These are phyloP conservation scores for Anableps anableps DNA, from an alignment of 2,797 vertebrate species.

Conservation along the genomic window DNA sequence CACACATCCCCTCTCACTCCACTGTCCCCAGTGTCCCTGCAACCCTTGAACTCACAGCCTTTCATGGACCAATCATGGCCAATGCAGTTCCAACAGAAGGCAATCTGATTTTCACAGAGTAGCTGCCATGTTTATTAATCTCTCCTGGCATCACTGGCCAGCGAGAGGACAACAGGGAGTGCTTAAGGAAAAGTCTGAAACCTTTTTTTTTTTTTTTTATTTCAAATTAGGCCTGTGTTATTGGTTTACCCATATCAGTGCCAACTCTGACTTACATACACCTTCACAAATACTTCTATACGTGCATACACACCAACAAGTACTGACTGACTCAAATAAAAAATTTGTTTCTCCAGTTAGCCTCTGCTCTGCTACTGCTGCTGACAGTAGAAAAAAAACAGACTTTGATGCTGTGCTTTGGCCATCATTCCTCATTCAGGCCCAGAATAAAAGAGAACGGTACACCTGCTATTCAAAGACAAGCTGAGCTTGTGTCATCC, in stretches of 20 bases:
- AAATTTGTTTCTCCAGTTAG: conserved; percentile 62
- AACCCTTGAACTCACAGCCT: conserved; percentile 77
- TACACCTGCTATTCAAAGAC: conserved; percentile 79
- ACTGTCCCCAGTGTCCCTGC: conserved; percentile 85
- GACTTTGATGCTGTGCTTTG: conserved; percentile 76
- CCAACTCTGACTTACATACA: conserved; percentile 39
- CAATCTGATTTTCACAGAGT: conserved; percentile 62
- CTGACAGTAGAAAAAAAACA: conserved; percentile 52
- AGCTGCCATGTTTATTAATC: conserved; percentile 57
- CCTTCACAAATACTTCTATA: conserved; percentile 25
- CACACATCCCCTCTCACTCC: conserved; percentile 77
- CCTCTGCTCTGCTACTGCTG: conserved; percentile 52
- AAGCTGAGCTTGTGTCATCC: conserved; percentile 67
- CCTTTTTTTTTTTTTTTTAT: not conserved
- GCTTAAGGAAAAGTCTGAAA: conserved; percentile 35
- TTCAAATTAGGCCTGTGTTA: conserved; percentile 50
- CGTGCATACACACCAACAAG: conserved; percentile 36
- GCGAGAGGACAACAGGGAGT: conserved; percentile 9
- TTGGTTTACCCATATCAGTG: conserved; percentile 43
- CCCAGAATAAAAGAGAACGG: conserved; percentile 64
- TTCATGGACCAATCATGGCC: conserved; percentile 69
- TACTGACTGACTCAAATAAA: conserved; percentile 60
- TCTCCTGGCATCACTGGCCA: conserved; percentile 37
- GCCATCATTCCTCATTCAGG: conserved; percentile 62
- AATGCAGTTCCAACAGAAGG: conserved; percentile 76